A percentile compares a stretch with the other conserved stretches of the same genome.
These are phyloP conservation scores for Mohoua ochrocephala DNA, from an alignment of 2,113 vertebrate species.

Conservation along the genomic window DNA sequence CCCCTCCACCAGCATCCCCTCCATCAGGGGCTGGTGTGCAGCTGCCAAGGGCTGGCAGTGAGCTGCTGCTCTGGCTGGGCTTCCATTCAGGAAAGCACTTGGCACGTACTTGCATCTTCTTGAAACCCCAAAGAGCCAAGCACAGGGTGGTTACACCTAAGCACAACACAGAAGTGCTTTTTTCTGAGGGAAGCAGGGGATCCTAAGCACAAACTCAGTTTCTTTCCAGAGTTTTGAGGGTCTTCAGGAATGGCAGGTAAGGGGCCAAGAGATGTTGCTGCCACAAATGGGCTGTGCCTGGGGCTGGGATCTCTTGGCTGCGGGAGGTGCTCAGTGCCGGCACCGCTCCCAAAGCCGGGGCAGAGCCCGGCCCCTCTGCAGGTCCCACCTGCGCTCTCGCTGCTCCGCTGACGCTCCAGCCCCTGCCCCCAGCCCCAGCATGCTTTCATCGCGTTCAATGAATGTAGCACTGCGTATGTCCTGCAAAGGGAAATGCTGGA, in stretches of 20 bases:
- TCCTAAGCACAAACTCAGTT: neutral
- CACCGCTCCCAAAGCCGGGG: rapidly evolving
- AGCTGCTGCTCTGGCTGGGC: neutral
- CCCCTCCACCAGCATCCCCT: neutral
- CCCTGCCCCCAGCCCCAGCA: neutral
- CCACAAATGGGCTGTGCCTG: rapidly evolving
- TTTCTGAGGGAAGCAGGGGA: neutral
- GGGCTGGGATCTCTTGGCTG: neutral
- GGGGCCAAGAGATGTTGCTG: neutral
- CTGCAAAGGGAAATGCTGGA: constrained; percentile 5
- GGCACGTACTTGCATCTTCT: rapidly evolving
- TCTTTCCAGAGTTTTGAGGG: neutral
- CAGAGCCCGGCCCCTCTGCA: neutral
- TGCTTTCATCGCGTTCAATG: neutral
- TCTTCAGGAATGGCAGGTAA: neutral
- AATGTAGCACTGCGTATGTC: constrained; percentile 17
- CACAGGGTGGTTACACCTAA: neutral
- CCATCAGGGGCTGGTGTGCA: neutral
- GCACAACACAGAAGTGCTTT: neutral
- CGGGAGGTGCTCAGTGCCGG: rapidly evolving
- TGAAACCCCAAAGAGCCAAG: neutral
- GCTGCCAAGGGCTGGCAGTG: neutral
- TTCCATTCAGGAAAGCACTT: neutral
- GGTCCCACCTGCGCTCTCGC: neutral
- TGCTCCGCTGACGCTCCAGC: neutral